A percentile compares a stretch with the other conserved stretches of the same genome.
These are phyloP conservation scores for Aurelia sp. DNA, from an alignment of 30 jellyfish, hydroid and myxozoan genomes.

Conservation along the genomic window DNA sequence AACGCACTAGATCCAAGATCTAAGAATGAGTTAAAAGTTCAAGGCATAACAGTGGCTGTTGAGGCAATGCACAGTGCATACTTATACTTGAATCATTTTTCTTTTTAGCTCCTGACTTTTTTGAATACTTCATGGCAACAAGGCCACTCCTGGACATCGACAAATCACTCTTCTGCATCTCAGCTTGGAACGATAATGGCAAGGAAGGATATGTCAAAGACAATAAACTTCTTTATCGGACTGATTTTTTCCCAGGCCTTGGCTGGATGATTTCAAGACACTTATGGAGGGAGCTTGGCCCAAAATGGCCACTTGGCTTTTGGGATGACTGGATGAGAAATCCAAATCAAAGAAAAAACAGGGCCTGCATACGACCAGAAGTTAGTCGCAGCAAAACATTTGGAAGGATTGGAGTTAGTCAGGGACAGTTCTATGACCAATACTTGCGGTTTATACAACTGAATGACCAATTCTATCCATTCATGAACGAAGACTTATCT, in stretches of 20 bases:
- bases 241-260: conserved; percentile 99
- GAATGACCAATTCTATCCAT: conserved; percentile 73
- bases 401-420: conserved; percentile 98
- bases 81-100: background rate
- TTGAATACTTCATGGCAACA: conserved; percentile 96
- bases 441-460: conserved; percentile 81
- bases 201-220: conserved; percentile 83
- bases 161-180: conserved; percentile 85
- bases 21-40: too few relatives aligned
- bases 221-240: conserved; percentile 76
- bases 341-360: conserved; percentile 86
- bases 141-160: conserved; percentile 92
- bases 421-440: conserved; percentile 96
- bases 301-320: conserved; percentile 99
- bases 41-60: too few relatives aligned
- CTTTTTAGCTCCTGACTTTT: conserved; percentile 95
- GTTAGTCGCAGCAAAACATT: conserved; percentile 95
- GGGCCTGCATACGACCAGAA: conserved; percentile 98
- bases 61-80: too few relatives aligned
- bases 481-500: conserved; percentile 70
- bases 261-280: conserved; percentile 96
- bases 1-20: too few relatives aligned
- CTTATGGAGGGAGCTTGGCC: conserved; percentile 87
- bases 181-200: conserved; percentile 99
- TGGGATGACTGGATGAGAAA: conserved; percentile 99